Percentiles rank a stretch among this genome's conserved stretches.
Conservation (phyloP, 2,888 invertebrate species). For the Crematogaster levior region DNA sequence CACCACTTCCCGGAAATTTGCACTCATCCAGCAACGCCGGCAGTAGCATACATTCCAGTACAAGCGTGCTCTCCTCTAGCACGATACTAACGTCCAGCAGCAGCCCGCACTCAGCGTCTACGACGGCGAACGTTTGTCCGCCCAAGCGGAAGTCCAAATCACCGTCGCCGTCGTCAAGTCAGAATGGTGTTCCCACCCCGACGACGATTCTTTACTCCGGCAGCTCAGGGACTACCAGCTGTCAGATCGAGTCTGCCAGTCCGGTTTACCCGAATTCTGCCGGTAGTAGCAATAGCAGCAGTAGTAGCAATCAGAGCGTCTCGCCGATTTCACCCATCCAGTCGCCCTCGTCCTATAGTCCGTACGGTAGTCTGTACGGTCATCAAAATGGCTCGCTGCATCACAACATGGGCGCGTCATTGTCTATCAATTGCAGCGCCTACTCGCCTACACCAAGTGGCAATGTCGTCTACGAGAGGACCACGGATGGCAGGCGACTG, state of each 20-base stretch:
- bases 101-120: constrained; percentile 62
- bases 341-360: constrained; percentile 80
- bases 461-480: constrained; percentile 78
- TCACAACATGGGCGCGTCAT: constrained; percentile 79
- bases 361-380: constrained; percentile 78
- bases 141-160: constrained; percentile 81
- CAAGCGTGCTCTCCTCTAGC: constrained; percentile 69
- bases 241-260: constrained; percentile 77
- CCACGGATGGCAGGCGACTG: constrained; percentile 74
- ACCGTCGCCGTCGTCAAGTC: constrained; percentile 81
- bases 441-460: constrained; percentile 82
- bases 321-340: constrained; percentile 82
- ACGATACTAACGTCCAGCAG: constrained; percentile 72
- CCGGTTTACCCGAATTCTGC: constrained; percentile 75
- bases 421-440: constrained; percentile 82
- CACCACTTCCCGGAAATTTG: constrained; percentile 80
- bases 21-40: constrained; percentile 70
- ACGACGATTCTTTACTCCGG: constrained; percentile 82
- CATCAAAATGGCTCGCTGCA: constrained; percentile 80
- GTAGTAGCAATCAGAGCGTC: constrained; percentile 76
- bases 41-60: constrained; percentile 60
- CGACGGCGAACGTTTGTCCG: constrained; percentile 70
- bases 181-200: constrained; percentile 75
- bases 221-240: constrained; percentile 67
- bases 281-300: constrained; percentile 72